These are phyloP conservation scores for Lacanobia wlatinum DNA, from an alignment of 2,888 invertebrate genomes.

Conservation along the genomic window DNA sequence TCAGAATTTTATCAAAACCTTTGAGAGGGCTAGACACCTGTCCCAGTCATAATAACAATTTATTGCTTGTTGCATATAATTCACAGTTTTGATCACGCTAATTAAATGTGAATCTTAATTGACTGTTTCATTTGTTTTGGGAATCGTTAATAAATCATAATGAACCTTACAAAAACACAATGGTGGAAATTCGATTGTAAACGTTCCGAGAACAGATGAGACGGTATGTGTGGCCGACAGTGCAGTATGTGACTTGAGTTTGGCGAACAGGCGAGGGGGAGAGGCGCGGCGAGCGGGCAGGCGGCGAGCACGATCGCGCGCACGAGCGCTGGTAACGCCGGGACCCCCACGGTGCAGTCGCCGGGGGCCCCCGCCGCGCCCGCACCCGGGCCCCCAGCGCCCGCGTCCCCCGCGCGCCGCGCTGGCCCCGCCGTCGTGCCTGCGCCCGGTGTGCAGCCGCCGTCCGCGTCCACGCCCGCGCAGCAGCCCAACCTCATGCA, in stretches of 20 bases:
- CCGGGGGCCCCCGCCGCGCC: slow-evolving; percentile 73
- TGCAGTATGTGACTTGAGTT: slow-evolving; percentile 54
- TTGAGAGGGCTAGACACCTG: slow-evolving; percentile 48
- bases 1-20: slow-evolving; percentile 31
- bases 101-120: slow-evolving; percentile 24
- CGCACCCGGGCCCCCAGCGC: slow-evolving; percentile 66
- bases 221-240: slow-evolving; percentile 23
- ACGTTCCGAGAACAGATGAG: slow-evolving; percentile 37
- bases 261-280: slow-evolving; percentile 88
- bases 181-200: neutral
- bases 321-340: slow-evolving; percentile 92
- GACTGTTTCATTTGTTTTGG: slow-evolving; percentile 46
- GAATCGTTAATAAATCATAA: slow-evolving; percentile 19
- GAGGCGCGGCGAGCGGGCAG: slow-evolving; percentile 88
- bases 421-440: slow-evolving; percentile 72
- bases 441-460: slow-evolving; percentile 85
- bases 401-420: slow-evolving; percentile 70
- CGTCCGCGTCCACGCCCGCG: slow-evolving; percentile 82
- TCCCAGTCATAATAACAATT: slow-evolving; percentile 41
- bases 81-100: slow-evolving; percentile 48
- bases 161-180: neutral
- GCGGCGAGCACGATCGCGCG: slow-evolving; percentile 90
- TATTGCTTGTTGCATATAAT: slow-evolving; percentile 50
- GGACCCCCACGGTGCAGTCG: slow-evolving; percentile 85
- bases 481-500: slow-evolving; percentile 95